Evolutionary conservation across 2,888 invertebrate genomes (phyloP), one percentile per base, ranked within the genome.

Genomic region (Clanis bilineata): DNA sequence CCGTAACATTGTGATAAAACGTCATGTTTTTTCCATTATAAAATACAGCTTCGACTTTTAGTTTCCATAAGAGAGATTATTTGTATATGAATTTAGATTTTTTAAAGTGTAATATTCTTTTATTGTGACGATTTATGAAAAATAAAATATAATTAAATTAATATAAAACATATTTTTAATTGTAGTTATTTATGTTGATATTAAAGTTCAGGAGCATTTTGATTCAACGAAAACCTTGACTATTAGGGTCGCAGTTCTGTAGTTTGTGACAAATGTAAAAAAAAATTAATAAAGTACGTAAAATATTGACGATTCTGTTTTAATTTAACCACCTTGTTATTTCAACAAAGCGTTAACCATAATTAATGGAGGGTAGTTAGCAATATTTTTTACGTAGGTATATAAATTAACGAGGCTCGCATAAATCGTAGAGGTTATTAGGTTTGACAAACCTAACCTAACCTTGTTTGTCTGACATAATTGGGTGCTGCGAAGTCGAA

Each of bases 1-100:
- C 90, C 88, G 85, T 90, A 90, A 89, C 85, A 86, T 90, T 92
- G 91, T 92, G 91, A 92, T 92, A 91, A 87, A 86, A 87, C 87
- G 82, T 86, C 81, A 86, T 83, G 85, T 85, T 87, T 87, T 87
- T 91, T 88, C 91, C 88, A 88, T 86, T 73, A 82, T 83, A 87
- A 75, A 80, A 78, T 78, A 83, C 84, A 78, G 79, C 86, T 88
- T 86, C 77, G 83, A 76, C 78, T 85, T 77, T 83, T 86, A 85
- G 85, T 86, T 81, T 85, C 85, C 82, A 80, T 84, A 88, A 89
- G 90, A 86, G 83, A 88, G 86, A 88, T 90, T 88, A 90, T 88
- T 88, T 91, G 90, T 90, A 90, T 85, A 91, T 90, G 88, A 89
- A 82, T 87, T 88, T 88, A 89, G 88, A 83, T 85, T 88, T 83